Evolutionary conservation across 2,797 vertebrate species (phyloP), one percentile per base, ranked within the genome.

Genomic region (Falco novaeseelandiae): DNA sequence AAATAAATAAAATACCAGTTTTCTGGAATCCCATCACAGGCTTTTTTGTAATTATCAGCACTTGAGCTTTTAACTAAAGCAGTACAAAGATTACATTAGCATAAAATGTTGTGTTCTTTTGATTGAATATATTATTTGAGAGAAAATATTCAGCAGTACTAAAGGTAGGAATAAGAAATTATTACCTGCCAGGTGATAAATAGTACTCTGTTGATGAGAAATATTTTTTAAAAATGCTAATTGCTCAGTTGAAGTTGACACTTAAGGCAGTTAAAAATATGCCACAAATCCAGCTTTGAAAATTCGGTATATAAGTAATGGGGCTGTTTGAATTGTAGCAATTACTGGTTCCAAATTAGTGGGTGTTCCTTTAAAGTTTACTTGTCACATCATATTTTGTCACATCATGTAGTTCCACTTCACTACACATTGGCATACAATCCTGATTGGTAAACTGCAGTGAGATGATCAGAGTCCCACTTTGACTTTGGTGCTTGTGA

Each of bases 181-280:
- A 98, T 97, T 98, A 98, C 97, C 97, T 98, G 95, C 94, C 98
- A 98, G 97, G 96, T 98, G 96, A 98, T 97, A 98, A 97, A 98
- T 71, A 98, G 88, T 96, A 94, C 84, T 98, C 87, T 96, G 96
- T 87, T 97, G 97, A 98, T 97, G 97, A 98, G 95, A 97, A 98
- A 96, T 91, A 88, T 95, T 96, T 96, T 74, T 76, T 4, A 1
- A 3, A 93, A 97, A 98, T 98, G 97, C 59, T 98, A 98, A 98
- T 98, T 95, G 78, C 74, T 92, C 65, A 34, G 4, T 96, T 97
- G 96, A 96, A 96, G 95, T 95, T 97, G 97, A 96, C 94, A 97
- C 83, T 95, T 96, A 97, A 96, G 81, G 55, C 65, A 83, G 96
- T 93, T 96, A 67, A 67, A 97, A 97, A 96, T 96, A 97, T 83